Evolutionary conservation across 2,113 vertebrate genomes (phyloP), one percentile per base, ranked within the genome.

Genomic region (Pelusios castaneus): DNA sequence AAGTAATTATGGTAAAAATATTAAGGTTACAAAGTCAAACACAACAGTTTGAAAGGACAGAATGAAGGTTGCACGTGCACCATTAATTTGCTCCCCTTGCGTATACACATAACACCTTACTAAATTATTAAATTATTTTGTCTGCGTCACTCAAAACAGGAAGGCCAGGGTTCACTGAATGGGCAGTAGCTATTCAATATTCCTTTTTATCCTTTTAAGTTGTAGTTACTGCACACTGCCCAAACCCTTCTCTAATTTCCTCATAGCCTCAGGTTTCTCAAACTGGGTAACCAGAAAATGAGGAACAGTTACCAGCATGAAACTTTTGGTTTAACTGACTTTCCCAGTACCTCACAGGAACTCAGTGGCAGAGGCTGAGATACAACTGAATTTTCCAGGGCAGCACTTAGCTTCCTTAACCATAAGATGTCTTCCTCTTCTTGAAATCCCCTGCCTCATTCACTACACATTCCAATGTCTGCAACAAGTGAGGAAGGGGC

Each of bases 281-380:
- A 90, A 90, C 63, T 93, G 80, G 88, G 92, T 88, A 95, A 49
- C 43, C 56, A 89, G 73, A 92, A 92, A 91, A 85, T 78, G 92
- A 95, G 93, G 81, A 80, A 89, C 0, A 80, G 17, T 67, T 67
- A 67, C 8, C 60, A n/a, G 34, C 4, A 34, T 67, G 16, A 67
- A 63, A n/a, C 34, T n/a, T 67, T 67, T n/a, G 8, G 60, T 67
- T 67, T 67, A 87, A 90, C 82, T 12, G 47, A 94, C 60, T n/a
- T 67, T 16, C 34, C 34, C 38, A 92, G 80, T 73, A 90, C 87
- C 16, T 5, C 47, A 67, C 76, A 92, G 78, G 45, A 90, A 2
- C 63, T 89, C 38, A 5, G n/a, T 38, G 52, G 55, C 2, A 29
- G 25, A 76, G 60, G 76, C 29, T 78, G 4, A 12, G 82, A 67